These are phyloP conservation scores for Drosophila pseudotakahashii DNA, from an alignment of 2,888 invertebrate species.

Conservation along the genomic window DNA sequence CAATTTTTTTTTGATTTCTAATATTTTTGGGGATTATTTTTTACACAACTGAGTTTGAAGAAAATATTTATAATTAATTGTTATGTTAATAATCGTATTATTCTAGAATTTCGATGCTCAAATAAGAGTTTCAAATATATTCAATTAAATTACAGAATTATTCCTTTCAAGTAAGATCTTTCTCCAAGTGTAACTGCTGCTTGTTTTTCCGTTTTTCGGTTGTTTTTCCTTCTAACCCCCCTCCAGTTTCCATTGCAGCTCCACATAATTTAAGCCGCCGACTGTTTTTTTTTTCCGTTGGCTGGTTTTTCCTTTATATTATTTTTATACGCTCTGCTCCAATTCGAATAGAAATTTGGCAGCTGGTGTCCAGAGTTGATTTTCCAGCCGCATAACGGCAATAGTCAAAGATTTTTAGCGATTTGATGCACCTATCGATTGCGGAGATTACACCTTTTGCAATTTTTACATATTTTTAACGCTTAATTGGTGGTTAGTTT, in stretches of 20 bases:
- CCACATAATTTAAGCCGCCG: slow-evolving; percentile 47
- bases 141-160: no score
- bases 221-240: slow-evolving; percentile 2
- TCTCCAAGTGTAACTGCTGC: slow-evolving; percentile 16
- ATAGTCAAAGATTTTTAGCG: slow-evolving; percentile 7
- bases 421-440: slow-evolving; percentile 8
- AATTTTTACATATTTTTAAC: background rate
- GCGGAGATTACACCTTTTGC: no score
- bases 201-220: slow-evolving; percentile 13
- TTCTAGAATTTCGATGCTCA: no score
- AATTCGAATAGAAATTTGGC: slow-evolving; percentile 20
- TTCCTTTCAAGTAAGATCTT: background rate
- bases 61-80: no score
- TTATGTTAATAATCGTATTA: no score
- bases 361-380: slow-evolving; percentile 25
- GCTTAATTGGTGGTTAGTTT: background rate
- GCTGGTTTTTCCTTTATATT: slow-evolving; percentile 21
- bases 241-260: background rate
- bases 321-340: slow-evolving; percentile 26
- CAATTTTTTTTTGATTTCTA: slow-evolving; percentile 40
- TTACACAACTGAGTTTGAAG: no score
- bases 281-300: slow-evolving; percentile 18
- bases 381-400: slow-evolving; percentile 16
- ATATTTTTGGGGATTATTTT: no score
- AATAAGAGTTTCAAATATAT: no score